Evolutionary conservation across 2,113 vertebrate genomes (phyloP).

Genomic region (Labeo rohita): DNA sequence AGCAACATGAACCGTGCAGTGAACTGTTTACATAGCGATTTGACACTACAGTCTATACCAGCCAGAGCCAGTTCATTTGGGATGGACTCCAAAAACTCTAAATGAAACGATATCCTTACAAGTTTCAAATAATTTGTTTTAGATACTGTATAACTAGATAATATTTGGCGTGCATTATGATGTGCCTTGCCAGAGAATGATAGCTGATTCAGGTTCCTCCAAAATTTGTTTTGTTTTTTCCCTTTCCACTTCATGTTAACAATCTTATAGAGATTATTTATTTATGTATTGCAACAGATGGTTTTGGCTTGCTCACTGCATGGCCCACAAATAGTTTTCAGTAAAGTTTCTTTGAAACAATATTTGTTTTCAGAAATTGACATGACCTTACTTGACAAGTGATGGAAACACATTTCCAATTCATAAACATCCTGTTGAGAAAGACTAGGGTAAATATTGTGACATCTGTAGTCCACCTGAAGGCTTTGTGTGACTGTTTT

Average conservation of each 20-base stretch:
- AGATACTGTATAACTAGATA: too few relatives aligned
- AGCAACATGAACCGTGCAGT: neutral
- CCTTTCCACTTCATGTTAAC: too few relatives aligned
- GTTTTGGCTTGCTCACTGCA: neutral
- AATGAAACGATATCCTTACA: neutral
- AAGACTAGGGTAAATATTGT: neutral
- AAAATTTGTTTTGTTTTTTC: too few relatives aligned
- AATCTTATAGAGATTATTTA: neutral
- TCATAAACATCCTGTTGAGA: neutral
- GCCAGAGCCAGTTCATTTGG: neutral
- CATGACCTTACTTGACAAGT: neutral
- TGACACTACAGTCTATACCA: neutral
- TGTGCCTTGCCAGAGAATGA: too few relatives aligned
- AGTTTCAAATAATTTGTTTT: neutral
- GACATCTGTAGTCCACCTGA: constrained; percentile 1
- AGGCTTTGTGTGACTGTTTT: neutral
- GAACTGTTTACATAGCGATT: neutral
- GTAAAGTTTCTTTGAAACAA: neutral
- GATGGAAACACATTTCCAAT: neutral
- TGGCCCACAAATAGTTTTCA: neutral
- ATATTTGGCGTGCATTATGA: neutral
- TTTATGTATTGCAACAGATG: neutral
- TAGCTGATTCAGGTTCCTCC: too few relatives aligned
- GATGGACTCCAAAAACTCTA: too few relatives aligned
- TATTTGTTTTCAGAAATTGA: neutral